Conservation (phyloP, 2,797 vertebrate genomes). For the Propithecus deckenii region DNA sequence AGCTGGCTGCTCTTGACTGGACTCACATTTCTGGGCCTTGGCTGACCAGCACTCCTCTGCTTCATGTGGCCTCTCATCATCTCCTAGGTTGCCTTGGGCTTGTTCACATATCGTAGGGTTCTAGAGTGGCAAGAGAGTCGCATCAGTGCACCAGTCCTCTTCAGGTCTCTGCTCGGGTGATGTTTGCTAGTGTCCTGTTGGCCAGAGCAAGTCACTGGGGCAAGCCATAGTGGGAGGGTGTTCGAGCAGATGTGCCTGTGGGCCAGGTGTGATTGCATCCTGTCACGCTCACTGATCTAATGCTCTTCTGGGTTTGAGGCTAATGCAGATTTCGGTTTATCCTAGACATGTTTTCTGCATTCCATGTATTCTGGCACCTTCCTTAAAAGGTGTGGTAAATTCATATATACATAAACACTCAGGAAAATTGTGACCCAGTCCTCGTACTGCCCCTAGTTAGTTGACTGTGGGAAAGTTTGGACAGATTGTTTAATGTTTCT, state of each 20-base stretch:
- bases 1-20: background rate
- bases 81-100: background rate
- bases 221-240: fast-evolving
- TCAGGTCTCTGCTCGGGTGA: background rate
- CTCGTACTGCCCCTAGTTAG: background rate
- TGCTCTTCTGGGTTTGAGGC: background rate
- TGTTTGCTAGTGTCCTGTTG: background rate
- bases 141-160: background rate
- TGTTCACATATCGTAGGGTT: background rate
- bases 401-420: background rate
- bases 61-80: background rate
- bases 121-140: background rate
- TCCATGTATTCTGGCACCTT: background rate
- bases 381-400: background rate
- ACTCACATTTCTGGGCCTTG: background rate
- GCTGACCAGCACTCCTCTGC: background rate
- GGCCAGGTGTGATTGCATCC: too few relatives aligned
- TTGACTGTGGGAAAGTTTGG: background rate
- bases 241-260: background rate
- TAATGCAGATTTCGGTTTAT: background rate
- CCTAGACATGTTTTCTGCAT: background rate
- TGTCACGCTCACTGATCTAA: background rate
- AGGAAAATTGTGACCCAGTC: background rate
- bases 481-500: background rate
- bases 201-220: background rate